Conservation (phyloP, 2,113 vertebrate genomes). For the Pterocles gutturalis region DNA sequence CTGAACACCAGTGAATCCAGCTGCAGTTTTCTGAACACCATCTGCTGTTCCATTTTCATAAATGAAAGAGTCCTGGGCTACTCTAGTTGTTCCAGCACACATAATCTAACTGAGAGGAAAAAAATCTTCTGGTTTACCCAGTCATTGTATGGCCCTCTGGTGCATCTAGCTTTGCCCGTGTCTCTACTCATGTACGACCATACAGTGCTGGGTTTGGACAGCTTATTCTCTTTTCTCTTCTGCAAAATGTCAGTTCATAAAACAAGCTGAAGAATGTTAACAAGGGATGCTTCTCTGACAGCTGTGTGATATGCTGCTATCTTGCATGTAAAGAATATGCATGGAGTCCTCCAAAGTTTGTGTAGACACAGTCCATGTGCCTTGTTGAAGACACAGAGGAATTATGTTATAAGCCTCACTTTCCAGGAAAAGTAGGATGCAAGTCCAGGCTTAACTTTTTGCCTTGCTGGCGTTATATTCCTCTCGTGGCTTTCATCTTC, state of each 20-base stretch:
- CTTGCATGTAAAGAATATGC: conserved; percentile 10
- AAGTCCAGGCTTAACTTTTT: not conserved
- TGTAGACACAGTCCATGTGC: not conserved
- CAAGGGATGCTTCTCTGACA: conserved; percentile 25
- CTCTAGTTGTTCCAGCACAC: not conserved
- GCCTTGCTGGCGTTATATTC: not conserved
- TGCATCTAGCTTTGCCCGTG: not conserved
- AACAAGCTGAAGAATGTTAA: conserved; percentile 49
- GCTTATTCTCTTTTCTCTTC: not conserved
- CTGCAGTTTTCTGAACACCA: not conserved
- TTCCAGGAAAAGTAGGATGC: conserved; percentile 1
- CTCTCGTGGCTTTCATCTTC: not conserved
- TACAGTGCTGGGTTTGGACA: not conserved
- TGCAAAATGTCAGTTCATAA: conserved; percentile 19
- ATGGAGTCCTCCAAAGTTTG: not conserved
- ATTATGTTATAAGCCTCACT: not conserved
- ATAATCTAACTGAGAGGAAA: not conserved
- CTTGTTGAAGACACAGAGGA: not conserved
- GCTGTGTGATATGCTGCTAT: conserved; percentile 48
- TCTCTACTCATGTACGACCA: not conserved
- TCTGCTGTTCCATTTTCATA: not conserved
- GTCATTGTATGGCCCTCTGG: not conserved
- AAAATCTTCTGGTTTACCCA: not conserved
- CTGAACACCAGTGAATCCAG: not conserved
- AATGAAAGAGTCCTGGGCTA: not conserved